These are phyloP conservation scores for Gymnothorax reevesii DNA, from an alignment of 2,797 vertebrate genomes.

Conservation along the genomic window DNA sequence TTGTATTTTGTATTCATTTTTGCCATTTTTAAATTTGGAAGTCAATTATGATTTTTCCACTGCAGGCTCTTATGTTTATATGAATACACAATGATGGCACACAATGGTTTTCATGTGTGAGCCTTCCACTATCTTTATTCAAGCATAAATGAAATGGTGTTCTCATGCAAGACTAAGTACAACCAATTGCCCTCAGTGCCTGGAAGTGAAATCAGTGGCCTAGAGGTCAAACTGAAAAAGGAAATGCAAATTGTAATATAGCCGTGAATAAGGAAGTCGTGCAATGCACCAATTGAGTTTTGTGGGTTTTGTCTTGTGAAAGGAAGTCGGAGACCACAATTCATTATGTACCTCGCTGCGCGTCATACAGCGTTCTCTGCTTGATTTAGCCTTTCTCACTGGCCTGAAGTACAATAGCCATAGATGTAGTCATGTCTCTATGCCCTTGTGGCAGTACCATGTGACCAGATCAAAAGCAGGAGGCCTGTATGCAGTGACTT, in stretches of 20 bases:
- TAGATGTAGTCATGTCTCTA: background rate
- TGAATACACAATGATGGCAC: background rate
- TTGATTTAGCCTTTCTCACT: background rate
- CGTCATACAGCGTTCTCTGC: background rate
- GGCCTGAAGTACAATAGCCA: background rate
- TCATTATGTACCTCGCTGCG: background rate
- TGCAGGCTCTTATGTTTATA: background rate
- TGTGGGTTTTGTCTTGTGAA: background rate
- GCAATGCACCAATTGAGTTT: background rate
- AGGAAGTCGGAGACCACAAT: background rate
- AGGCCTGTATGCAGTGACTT: background rate
- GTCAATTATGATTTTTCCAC: background rate
- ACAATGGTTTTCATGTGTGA: background rate
- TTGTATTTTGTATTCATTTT: background rate
- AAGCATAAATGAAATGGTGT: background rate
- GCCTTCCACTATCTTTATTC: background rate
- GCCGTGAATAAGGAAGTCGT: background rate
- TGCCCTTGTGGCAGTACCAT: background rate
- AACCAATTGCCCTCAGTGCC: background rate
- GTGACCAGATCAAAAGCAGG: slow-evolving; percentile 9
- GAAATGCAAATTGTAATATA: background rate
- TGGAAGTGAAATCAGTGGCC: background rate
- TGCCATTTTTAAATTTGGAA: background rate
- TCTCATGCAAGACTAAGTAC: background rate
- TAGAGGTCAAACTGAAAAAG: slow-evolving; percentile 11